These are phyloP conservation scores for Micromussa lordhowensis DNA, from an alignment of 92 coral and sea anemone genomes.

Conservation along the genomic window DNA sequence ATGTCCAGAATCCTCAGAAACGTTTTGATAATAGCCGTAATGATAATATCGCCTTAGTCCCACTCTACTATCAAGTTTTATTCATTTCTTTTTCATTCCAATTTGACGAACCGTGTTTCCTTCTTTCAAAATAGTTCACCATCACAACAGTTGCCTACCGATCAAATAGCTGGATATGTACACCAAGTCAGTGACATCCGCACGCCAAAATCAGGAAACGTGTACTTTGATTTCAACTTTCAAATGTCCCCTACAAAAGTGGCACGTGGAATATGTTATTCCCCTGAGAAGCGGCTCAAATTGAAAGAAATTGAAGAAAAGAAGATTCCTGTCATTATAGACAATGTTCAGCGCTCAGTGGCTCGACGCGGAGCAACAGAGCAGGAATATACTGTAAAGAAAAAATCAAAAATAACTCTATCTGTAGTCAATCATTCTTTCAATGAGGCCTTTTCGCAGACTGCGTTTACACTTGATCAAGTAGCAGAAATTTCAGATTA, in stretches of 20 bases:
- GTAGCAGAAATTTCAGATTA: constrained; percentile 32
- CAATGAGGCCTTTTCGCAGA: constrained; percentile 23
- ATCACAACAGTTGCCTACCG: background rate
- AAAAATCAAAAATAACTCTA: constrained; percentile 40
- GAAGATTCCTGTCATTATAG: constrained; percentile 8
- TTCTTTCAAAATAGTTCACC: background rate
- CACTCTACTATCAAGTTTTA: no score
- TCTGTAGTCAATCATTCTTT: constrained; percentile 16
- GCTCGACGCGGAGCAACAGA: constrained; percentile 38
- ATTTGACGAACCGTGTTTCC: background rate
- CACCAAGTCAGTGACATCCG: constrained; percentile 38
- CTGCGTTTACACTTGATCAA: constrained; percentile 19
- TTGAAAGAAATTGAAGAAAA: constrained; percentile 22
- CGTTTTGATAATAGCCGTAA: no score
- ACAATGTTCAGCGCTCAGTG: constrained; percentile 28
- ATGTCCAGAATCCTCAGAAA: no score
- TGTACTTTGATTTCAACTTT: constrained; percentile 39
- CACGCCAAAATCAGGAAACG: constrained; percentile 20
- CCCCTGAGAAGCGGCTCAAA: constrained; percentile 31
- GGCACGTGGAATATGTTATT: constrained; percentile 37
- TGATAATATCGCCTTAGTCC: no score
- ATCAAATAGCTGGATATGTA: constrained; percentile 37
- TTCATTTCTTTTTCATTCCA: no score
- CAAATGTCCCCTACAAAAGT: constrained; percentile 46
- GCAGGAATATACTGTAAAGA: constrained; percentile 38